Evolutionary conservation across 2,888 invertebrate species (phyloP).

Genomic region (Tuberolachnus salignus): DNA sequence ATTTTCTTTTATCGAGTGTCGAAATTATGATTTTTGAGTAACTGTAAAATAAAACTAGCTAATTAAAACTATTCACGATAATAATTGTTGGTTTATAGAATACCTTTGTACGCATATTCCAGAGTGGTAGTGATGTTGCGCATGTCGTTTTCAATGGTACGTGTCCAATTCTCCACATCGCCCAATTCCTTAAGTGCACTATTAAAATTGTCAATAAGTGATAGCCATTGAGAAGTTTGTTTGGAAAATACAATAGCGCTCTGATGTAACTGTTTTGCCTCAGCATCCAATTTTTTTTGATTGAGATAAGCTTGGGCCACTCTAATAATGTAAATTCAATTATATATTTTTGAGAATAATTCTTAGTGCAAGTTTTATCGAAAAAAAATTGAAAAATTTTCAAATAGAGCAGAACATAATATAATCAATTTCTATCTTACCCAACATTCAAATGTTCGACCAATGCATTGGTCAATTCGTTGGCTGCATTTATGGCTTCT

Average conservation of each 20-base stretch:
- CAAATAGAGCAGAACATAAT: neutral
- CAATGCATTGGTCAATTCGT: slow-evolving; percentile 88
- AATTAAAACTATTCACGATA: neutral
- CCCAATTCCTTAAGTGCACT: slow-evolving; percentile 93
- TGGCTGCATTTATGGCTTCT: slow-evolving; percentile 91
- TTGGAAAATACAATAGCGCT: slow-evolving; percentile 94
- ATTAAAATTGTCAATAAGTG: slow-evolving; percentile 85
- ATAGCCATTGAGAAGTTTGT: slow-evolving; percentile 97
- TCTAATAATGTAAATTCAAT: slow-evolving; percentile 66
- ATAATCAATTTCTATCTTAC: slow-evolving; percentile 62
- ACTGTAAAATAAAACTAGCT: slow-evolving; percentile 29
- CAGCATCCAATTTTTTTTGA: slow-evolving; percentile 95
- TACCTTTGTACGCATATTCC: slow-evolving; percentile 87
- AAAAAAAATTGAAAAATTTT: too few species aligned
- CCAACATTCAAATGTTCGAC: slow-evolving; percentile 98
- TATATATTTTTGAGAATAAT: too few species aligned
- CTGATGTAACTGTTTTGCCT: slow-evolving; percentile 92
- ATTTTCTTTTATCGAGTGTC: neutral
- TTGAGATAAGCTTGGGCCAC: slow-evolving; percentile 98
- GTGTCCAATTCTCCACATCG: slow-evolving; percentile 98
- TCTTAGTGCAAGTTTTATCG: too few species aligned
- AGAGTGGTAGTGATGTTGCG: slow-evolving; percentile 87
- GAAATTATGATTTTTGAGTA: slow-evolving; percentile 25
- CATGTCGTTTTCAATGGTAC: slow-evolving; percentile 95
- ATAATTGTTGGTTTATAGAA: neutral